Evolutionary conservation across 2,888 invertebrate genomes (phyloP).

Genomic region (Ochropleura leucogaster): DNA sequence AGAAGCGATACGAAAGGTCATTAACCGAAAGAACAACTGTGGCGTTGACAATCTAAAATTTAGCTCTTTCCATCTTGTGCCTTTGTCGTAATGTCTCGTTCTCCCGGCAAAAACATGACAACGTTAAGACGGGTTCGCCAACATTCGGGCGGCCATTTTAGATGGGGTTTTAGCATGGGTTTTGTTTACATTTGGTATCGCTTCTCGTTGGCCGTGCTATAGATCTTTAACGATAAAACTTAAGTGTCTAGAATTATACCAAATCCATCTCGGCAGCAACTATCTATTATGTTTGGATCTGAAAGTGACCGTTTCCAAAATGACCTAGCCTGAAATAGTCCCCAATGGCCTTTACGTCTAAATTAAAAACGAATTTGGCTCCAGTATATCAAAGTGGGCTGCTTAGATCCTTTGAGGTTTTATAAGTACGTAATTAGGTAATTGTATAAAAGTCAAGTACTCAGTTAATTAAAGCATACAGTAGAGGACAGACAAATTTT

Average conservation of each 20-base stretch:
- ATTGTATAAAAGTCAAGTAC: conserved; percentile 24
- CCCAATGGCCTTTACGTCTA: background rate
- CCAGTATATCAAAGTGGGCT: background rate
- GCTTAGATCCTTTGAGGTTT: conserved; percentile 9
- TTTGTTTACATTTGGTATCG: too few relatives aligned
- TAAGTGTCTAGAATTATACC: background rate
- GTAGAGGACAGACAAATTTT: conserved; percentile 22
- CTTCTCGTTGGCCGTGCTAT: too few relatives aligned
- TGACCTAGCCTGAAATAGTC: too few relatives aligned
- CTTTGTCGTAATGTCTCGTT: too few relatives aligned
- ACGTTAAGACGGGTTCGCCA: too few relatives aligned
- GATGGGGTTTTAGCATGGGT: too few relatives aligned
- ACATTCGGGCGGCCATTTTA: too few relatives aligned
- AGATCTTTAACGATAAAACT: background rate
- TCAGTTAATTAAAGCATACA: conserved; percentile 12
- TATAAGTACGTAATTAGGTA: conserved; percentile 26
- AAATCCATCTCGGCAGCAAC: background rate
- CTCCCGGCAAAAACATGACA: too few relatives aligned
- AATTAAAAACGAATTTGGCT: conserved; percentile 17
- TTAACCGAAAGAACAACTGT: too few relatives aligned
- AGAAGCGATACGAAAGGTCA: too few relatives aligned
- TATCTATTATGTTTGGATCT: background rate
- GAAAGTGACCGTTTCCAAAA: background rate
- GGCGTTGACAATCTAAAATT: too few relatives aligned
- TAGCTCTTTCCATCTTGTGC: too few relatives aligned